Evolutionary conservation across 2,797 vertebrate species (phyloP).

Genomic region (Amniataba percoides): DNA sequence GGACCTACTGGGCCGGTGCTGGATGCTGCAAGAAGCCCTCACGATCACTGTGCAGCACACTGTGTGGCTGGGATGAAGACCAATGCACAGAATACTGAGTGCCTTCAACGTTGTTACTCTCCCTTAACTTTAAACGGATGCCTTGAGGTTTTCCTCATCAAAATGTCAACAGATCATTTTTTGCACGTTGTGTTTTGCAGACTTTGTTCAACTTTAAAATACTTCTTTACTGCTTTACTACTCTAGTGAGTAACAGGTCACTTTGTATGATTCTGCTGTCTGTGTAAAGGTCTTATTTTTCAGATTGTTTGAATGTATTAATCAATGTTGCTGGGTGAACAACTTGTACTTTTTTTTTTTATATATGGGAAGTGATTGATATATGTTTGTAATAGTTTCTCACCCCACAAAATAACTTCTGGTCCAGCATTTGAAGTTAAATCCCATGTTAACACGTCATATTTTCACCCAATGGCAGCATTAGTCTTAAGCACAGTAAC

Average conservation of each 20-base stretch:
- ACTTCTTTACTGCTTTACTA: not conserved
- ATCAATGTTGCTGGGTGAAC: constrained; percentile 8
- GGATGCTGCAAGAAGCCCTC: not conserved
- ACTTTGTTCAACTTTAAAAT: constrained; percentile 20
- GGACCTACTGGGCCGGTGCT: not conserved
- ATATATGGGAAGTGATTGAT: not conserved
- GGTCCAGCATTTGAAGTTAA: not conserved
- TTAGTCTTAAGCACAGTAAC: not conserved
- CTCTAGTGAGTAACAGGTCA: not conserved
- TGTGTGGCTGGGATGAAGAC: constrained; percentile 41
- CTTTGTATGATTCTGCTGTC: constrained; percentile 11
- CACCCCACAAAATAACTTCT: not conserved
- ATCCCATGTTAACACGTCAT: not conserved
- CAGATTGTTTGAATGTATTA: constrained; percentile 29
- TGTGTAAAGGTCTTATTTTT: constrained; percentile 15
- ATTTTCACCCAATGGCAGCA: not conserved
- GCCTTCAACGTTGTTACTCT: constrained; percentile 50
- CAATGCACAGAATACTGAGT: constrained; percentile 12
- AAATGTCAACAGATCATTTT: constrained; percentile 8
- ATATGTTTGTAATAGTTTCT: not conserved
- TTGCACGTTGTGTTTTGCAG: constrained; percentile 13
- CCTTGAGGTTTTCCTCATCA: constrained; percentile 21
- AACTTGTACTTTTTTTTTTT: not conserved
- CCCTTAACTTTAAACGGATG: constrained; percentile 21
- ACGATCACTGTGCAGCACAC: constrained; percentile 7